Evolutionary conservation across 2,797 vertebrate genomes (phyloP).

Genomic region (Characodon lateralis): DNA sequence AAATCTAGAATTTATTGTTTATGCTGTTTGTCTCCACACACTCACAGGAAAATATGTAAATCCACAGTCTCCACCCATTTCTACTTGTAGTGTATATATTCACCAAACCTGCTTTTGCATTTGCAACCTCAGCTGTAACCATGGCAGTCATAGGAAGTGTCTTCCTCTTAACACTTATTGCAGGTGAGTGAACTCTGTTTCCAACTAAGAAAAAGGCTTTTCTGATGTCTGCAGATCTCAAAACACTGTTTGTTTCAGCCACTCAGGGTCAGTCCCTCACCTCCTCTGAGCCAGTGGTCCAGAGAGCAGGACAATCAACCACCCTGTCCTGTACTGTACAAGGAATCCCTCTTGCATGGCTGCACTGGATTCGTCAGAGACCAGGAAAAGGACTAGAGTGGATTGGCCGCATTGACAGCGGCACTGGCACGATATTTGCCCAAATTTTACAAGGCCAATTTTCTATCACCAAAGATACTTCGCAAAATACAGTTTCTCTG

Average conservation of each 20-base stretch:
- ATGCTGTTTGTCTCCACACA: not conserved
- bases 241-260: conserved; percentile 34
- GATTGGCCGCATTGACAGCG: conserved; percentile 12
- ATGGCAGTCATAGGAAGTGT: conserved; percentile 17
- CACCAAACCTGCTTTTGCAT: not conserved
- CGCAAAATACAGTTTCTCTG: conserved; percentile 12
- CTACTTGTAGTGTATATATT: conserved; percentile 2
- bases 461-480: conserved; percentile 36
- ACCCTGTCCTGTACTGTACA: conserved; percentile 49
- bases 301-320: conserved; percentile 40
- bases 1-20: not conserved
- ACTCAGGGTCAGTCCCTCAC: conserved; percentile 43
- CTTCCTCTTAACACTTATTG: conserved; percentile 28
- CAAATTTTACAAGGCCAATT: conserved; percentile 31
- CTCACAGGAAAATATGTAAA: not conserved
- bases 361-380: conserved; percentile 59
- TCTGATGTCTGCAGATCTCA: conserved; percentile 5
- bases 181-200: conserved; percentile 22
- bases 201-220: not conserved
- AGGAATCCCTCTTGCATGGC: conserved; percentile 28
- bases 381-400: conserved; percentile 32
- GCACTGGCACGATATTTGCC: conserved; percentile 32
- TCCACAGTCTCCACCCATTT: conserved; percentile 8
- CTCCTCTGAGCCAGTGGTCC: conserved; percentile 42
- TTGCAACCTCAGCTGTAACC: conserved; percentile 7